Percentiles rank a stretch among this genome's conserved stretches.
Evolutionary conservation across 2,888 invertebrate genomes (phyloP).

Genomic region (Sphaerophoria rueppellii): DNA sequence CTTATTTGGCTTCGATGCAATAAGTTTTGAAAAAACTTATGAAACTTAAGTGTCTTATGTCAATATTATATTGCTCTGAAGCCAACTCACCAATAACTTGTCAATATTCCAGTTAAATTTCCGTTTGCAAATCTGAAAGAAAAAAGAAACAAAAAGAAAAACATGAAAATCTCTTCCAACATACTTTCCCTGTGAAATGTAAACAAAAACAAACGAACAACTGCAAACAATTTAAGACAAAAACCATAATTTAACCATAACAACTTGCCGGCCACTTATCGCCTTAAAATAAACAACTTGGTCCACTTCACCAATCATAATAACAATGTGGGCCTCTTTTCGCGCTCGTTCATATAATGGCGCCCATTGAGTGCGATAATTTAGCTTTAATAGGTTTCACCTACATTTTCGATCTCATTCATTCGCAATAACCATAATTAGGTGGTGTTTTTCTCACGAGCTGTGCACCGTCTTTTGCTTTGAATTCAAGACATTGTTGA

Average conservation of each 20-base stretch:
- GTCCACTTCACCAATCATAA: slow-evolving; percentile 20
- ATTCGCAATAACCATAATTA: slow-evolving; percentile 57
- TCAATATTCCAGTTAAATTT: slow-evolving; percentile 14
- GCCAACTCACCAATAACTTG: slow-evolving; percentile 9
- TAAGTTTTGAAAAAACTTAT: too few species aligned
- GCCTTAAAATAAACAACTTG: slow-evolving; percentile 4
- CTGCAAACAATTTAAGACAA: neutral
- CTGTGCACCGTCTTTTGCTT: slow-evolving; percentile 4
- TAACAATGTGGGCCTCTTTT: neutral
- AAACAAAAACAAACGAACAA: slow-evolving; percentile 12
- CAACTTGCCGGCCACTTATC: slow-evolving; percentile 39
- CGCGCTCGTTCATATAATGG: neutral
- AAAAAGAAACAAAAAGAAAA: neutral
- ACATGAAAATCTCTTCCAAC: neutral
- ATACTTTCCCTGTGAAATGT: neutral
- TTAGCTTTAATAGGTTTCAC: slow-evolving; percentile 61
- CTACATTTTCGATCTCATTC: slow-evolving; percentile 53
- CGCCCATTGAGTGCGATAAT: slow-evolving; percentile 43
- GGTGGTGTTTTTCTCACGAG: slow-evolving; percentile 56
- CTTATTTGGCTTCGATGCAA: too few species aligned
- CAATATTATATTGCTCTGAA: too few species aligned
- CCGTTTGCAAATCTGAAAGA: slow-evolving; percentile 17
- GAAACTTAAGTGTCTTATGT: too few species aligned
- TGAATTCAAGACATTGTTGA: too few species aligned
- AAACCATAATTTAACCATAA: slow-evolving; percentile 1